Evolutionary conservation across 2,113 vertebrate genomes (phyloP).

Genomic region (Phoenicopterus ruber): DNA sequence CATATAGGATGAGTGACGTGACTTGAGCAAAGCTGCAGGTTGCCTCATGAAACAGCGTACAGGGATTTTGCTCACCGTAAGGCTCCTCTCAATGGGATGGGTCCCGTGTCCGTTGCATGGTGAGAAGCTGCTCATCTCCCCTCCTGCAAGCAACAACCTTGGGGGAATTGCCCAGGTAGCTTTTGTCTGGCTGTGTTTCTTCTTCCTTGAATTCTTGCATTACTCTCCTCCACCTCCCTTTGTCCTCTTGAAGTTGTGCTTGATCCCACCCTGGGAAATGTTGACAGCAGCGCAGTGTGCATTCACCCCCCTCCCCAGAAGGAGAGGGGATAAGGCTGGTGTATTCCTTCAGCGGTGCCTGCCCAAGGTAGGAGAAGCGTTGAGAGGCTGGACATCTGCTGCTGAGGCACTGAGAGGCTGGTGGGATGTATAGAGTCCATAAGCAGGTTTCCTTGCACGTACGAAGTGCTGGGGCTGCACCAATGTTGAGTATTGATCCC

Average conservation of each 20-base stretch:
- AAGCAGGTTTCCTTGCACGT: not conserved
- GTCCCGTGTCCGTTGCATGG: fast-evolving
- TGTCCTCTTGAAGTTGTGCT: not conserved
- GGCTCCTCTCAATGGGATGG: not conserved
- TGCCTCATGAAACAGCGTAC: not conserved
- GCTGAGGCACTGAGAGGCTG: not conserved
- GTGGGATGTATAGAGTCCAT: not conserved
- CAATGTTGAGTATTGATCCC: not conserved
- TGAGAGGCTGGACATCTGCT: not conserved
- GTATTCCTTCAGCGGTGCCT: no score
- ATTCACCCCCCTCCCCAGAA: not conserved
- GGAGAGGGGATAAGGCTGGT: not conserved
- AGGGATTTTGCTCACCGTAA: fast-evolving
- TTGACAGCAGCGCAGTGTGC: fast-evolving
- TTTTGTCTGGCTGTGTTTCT: not conserved
- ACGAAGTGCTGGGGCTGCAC: not conserved
- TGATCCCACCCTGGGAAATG: not conserved
- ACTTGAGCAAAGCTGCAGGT: not conserved
- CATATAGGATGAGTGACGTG: fast-evolving
- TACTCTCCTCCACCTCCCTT: not conserved
- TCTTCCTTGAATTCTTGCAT: not conserved
- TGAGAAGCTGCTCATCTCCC: not conserved
- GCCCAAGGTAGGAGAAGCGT: not conserved
- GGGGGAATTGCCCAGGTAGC: not conserved
- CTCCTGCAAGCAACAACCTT: not conserved